phyloP scores from a whole-genome alignment of 2,113 vertebrate genomes.

The Malurus cyaneus region DNA sequence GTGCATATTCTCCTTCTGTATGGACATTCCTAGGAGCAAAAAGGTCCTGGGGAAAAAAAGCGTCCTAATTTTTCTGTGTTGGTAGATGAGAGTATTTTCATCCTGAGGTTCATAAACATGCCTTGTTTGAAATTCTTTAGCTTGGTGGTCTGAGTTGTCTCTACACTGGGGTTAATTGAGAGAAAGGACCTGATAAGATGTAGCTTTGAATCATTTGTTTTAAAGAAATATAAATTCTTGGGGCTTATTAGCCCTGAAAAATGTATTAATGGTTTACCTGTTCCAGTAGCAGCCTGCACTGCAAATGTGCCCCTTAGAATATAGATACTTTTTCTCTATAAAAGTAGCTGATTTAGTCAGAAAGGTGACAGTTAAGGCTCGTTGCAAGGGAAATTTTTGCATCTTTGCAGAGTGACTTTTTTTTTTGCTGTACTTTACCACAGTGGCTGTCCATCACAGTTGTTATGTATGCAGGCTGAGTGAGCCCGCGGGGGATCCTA shows the following conservation, averaged over 20 bases:
- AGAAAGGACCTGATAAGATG: background rate
- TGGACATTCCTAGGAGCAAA: background rate
- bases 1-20: background rate
- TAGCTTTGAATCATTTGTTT: background rate
- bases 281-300: constrained; percentile 40
- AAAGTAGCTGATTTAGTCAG: constrained; percentile 80
- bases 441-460: constrained; percentile 83
- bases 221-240: background rate
- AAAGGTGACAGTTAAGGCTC: constrained; percentile 81
- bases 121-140: background rate
- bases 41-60: background rate
- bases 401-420: constrained; percentile 75
- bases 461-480: constrained; percentile 84
- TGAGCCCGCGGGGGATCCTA: constrained; percentile 83
- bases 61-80: background rate
- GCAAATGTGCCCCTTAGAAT: constrained; percentile 24
- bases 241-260: constrained; percentile 36
- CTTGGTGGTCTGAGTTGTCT: background rate
- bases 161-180: background rate
- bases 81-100: background rate
- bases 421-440: constrained; percentile 65
- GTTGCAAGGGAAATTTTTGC: constrained; percentile 76
- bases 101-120: background rate
- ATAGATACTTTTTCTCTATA: constrained; percentile 43
- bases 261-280: constrained; percentile 47